phyloP scores from a whole-genome alignment of 2,113 vertebrate genomes.

The Vanacampus margaritifer region DNA sequence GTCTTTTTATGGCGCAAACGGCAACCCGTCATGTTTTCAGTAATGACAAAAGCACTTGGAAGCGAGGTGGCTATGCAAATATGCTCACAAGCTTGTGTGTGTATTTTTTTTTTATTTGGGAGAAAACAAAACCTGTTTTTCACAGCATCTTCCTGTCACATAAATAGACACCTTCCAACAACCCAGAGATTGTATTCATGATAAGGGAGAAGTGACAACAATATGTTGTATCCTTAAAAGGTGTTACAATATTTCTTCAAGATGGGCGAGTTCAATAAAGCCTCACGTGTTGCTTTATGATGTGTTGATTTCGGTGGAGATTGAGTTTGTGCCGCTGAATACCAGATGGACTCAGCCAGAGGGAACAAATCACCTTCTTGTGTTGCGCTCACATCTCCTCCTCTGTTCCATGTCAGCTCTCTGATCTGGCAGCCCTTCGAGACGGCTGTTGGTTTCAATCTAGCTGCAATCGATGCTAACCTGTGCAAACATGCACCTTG shows the following conservation, averaged over 20 bases:
- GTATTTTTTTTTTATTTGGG: slow-evolving; percentile 36
- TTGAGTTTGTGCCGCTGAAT: slow-evolving; percentile 74
- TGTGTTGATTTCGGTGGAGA: slow-evolving; percentile 76
- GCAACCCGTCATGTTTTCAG: slow-evolving; percentile 52
- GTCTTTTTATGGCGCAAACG: slow-evolving; percentile 61
- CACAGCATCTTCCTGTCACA: slow-evolving; percentile 26
- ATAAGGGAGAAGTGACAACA: slow-evolving; percentile 65
- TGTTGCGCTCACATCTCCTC: slow-evolving; percentile 59
- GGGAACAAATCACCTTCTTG: slow-evolving; percentile 72
- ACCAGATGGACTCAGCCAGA: slow-evolving; percentile 70
- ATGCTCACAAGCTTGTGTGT: slow-evolving; percentile 49
- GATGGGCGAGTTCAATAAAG: slow-evolving; percentile 68
- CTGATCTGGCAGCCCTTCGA: slow-evolving; percentile 63
- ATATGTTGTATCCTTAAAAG: slow-evolving; percentile 68
- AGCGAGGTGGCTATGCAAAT: slow-evolving; percentile 57
- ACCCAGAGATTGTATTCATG: slow-evolving; percentile 63
- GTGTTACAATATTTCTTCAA: slow-evolving; percentile 72
- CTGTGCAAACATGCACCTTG: slow-evolving; percentile 37
- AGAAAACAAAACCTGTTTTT: slow-evolving; percentile 10
- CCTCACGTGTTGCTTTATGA: slow-evolving; percentile 73
- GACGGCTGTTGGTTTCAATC: slow-evolving; percentile 68
- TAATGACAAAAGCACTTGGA: slow-evolving; percentile 61
- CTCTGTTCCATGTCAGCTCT: slow-evolving; percentile 61
- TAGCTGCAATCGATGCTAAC: slow-evolving; percentile 66
- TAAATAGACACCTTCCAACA: slow-evolving; percentile 57